Evolutionary conservation across 2,113 vertebrate species (phyloP), one percentile per base, ranked within the genome.

Genomic region (Xyliphius kryptos): DNA sequence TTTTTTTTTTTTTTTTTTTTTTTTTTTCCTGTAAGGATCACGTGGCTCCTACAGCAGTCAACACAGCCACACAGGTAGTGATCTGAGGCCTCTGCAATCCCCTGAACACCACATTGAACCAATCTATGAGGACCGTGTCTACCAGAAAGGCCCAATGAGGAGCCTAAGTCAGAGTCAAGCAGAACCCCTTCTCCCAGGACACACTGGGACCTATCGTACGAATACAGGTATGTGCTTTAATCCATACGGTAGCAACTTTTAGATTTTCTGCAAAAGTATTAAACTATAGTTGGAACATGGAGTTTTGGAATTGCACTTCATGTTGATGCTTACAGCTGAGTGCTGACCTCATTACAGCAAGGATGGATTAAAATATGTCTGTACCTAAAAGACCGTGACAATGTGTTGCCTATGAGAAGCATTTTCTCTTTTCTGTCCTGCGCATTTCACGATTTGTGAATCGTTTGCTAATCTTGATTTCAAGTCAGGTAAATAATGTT

Each of bases 31-130:
- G 84, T 75, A 89, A 84, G 94, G 92, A 76, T 98, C 94, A 77
- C 91, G 96, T 48, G 89, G 91, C 66, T 97, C 93, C 15, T 97
- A 95, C 80, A 97, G 91, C 82, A 96, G 91, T 81, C 95, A 98
- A 79, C 93, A 95, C 79, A 90, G 91, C 76, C 93, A 98, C 79
- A 79, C 89, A 70, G 89, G 84, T 63, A 83, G 90, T 0, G 94
- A 98, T 72, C 84, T 96, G 67, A 88, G 93, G 76, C 89, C 93
- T n/a, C 84, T 98, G 73, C 94, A 95, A 74, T 97, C 96, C 74
- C 94, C 95, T 5, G 95, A 97, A 44, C 96, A 95, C 81, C 91
- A 97, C 68, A 96, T 97, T 81, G 92, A 98, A 78, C 94, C 94
- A 72, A 95, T 97, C 83, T 97, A 97, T 85, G 95, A 98, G 83